Evolutionary conservation across 2,113 vertebrate genomes (phyloP), one percentile per base, ranked within the genome.

Genomic region (Scomber scombrus): DNA sequence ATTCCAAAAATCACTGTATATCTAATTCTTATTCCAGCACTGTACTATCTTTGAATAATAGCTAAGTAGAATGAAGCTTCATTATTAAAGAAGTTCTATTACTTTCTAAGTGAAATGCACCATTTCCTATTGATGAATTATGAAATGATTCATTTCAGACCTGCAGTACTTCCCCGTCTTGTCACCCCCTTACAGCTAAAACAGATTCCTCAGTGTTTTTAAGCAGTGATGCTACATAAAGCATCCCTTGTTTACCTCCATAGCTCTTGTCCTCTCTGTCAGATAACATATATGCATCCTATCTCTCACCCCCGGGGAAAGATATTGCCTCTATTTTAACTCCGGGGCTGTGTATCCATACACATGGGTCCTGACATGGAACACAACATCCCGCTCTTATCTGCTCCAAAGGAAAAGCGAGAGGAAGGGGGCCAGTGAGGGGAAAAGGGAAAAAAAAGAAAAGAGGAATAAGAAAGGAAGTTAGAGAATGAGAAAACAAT

Each of bases 281-380:
- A 76, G 87, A 82, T 85, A 78, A 65, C 62, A 78, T 67, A 46
- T 49, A 78, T 84, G 58, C 58, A 56, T 80, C 61, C 79, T 83
- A 86, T 75, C 78, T 50, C 46, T 29, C 45, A 70, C 62, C 73
- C 55, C 52, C 16, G 57, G 45, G 54, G 63, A 75, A 75, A 84
- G 72, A 88, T 81, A 84, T 26, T 65, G 78, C 69, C 88, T 75
- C 73, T 74, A 78, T 79, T 90, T 77, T 71, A 82, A 79, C 88
- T 58, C 71, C 2, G 23, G 55, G 86, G 63, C 73, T 87, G 34
- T 51, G 66, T 65, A 80, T 82, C 80, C 68, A 65, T 71, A 85
- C 79, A 74, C 80, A 58, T 19, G 71, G 52, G 65, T 68, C 67
- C 71, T 69, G 85, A 82, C 83, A 73, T 16, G 11, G 60, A 71